Conservation (phyloP, 2,797 vertebrate genomes). For the Sitta carolinensis region DNA sequence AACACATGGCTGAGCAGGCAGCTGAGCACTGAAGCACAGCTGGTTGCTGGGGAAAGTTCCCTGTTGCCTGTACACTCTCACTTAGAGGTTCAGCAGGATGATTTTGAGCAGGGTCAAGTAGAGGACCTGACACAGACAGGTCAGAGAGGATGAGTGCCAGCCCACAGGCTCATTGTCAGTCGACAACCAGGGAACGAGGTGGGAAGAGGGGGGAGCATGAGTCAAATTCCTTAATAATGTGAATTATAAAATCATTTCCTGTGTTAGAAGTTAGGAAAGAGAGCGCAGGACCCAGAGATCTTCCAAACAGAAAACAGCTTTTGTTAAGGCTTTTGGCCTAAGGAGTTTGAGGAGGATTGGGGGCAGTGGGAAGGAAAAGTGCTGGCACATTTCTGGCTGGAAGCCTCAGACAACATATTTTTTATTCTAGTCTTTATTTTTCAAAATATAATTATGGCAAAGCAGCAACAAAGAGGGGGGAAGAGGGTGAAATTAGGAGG, state of each 20-base stretch:
- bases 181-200: background rate
- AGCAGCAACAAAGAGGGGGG: constrained; percentile 39
- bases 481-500: constrained; percentile 36
- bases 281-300: constrained; percentile 32
- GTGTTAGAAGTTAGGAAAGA: constrained; percentile 55
- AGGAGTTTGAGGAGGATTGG: background rate
- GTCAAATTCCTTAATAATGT: background rate
- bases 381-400: constrained; percentile 70
- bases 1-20: background rate
- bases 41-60: background rate
- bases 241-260: constrained; percentile 69
- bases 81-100: background rate
- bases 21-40: fast-evolving
- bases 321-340: constrained; percentile 69
- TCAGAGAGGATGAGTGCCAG: constrained; percentile 9
- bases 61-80: background rate
- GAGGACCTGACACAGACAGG: background rate
- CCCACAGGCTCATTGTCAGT: background rate
- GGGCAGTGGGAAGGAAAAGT: constrained; percentile 30
- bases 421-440: constrained; percentile 67
- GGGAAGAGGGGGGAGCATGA: background rate
- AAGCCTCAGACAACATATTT: constrained; percentile 67
- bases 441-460: constrained; percentile 59
- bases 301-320: constrained; percentile 68
- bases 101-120: constrained; percentile 40